Evolutionary conservation across 2,797 vertebrate genomes (phyloP).

Genomic region (Lepus oiostolus): DNA sequence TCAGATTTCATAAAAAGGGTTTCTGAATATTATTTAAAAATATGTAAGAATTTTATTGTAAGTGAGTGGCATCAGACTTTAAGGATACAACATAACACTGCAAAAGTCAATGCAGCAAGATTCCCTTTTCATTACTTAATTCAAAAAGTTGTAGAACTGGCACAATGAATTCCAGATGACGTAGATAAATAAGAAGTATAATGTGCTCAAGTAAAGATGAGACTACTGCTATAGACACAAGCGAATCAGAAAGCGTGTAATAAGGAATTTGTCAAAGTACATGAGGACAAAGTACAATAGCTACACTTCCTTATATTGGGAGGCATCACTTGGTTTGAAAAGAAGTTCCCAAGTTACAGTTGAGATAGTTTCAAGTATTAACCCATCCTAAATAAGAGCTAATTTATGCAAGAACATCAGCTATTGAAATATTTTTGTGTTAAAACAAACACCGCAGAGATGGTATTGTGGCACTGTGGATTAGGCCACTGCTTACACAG

Average conservation of each 20-base stretch:
- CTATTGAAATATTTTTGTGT: neutral
- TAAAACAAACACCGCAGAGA: neutral
- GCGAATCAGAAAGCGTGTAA: neutral
- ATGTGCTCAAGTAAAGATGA: neutral
- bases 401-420: neutral
- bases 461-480: too few species aligned
- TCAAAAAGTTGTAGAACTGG: neutral
- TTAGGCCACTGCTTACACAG: too few species aligned
- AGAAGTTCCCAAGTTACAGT: neutral
- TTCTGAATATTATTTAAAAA: conserved; percentile 28
- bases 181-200: neutral
- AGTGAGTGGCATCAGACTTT: neutral
- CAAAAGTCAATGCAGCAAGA: neutral
- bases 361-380: neutral
- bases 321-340: neutral
- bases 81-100: neutral
- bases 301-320: neutral
- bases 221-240: neutral
- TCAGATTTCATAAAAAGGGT: neutral
- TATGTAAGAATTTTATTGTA: neutral
- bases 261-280: neutral
- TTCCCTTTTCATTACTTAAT: neutral
- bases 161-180: neutral
- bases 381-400: neutral
- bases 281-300: neutral